phyloP scores from a whole-genome alignment of 64 coral and sea anemone species.

The Pocillopora damicornis region DNA sequence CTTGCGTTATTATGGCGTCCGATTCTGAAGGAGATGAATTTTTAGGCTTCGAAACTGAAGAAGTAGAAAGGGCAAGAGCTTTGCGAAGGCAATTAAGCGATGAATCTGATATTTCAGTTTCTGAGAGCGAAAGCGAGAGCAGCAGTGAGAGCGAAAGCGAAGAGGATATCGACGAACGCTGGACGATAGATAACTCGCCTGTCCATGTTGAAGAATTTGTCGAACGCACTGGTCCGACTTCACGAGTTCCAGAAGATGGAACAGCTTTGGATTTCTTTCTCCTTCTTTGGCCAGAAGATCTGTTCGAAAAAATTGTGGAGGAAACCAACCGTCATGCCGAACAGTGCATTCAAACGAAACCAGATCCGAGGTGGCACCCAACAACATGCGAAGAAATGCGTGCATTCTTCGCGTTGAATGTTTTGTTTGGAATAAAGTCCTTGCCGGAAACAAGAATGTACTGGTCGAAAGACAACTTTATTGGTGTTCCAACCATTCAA shows the following conservation, averaged over 20 bases:
- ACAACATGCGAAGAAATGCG: slow-evolving; percentile 5
- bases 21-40: slow-evolving; percentile 1
- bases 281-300: too few species aligned
- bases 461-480: slow-evolving; percentile 20
- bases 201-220: not conserved
- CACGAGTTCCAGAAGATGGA: not conserved
- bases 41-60: not conserved
- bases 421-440: not conserved
- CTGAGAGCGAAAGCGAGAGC: not conserved
- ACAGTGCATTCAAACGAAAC: slow-evolving; percentile 23
- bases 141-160: slow-evolving; percentile 12
- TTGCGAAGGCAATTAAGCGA: not conserved
- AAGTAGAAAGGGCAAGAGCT: not conserved
- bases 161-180: not conserved
- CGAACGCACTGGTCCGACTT: not conserved
- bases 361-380: slow-evolving; percentile 11
- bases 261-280: slow-evolving; percentile 38
- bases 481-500: slow-evolving; percentile 13
- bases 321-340: slow-evolving; percentile 39
- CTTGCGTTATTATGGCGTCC: not conserved
- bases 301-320: slow-evolving; percentile 8
- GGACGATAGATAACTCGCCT: not conserved
- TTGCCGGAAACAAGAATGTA: slow-evolving; percentile 26
- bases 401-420: not conserved
- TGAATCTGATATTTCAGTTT: slow-evolving; percentile 20